Percentiles rank a stretch among this genome's conserved stretches.
phyloP scores from a whole-genome alignment of 2,113 vertebrate species.

The Cyanocitta stelleri region DNA sequence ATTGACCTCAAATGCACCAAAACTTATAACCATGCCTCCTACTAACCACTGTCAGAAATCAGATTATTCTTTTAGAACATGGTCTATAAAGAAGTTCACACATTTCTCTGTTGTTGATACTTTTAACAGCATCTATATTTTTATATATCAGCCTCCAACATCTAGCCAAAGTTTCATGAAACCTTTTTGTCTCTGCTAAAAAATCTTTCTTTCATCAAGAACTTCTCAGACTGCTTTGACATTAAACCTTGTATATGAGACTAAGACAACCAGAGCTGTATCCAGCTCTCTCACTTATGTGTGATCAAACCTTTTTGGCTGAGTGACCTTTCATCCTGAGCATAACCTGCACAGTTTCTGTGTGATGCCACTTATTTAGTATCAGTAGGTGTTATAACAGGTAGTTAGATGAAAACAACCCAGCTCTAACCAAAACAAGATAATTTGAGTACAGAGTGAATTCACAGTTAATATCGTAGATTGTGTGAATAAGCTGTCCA shows the following conservation, averaged over 20 bases:
- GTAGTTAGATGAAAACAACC: not conserved
- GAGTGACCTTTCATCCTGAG: not conserved
- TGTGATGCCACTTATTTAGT: not conserved
- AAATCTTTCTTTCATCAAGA: not conserved
- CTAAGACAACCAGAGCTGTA: not conserved
- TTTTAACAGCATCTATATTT: not conserved
- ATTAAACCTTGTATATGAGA: not conserved
- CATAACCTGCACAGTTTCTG: not conserved
- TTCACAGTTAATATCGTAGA: not conserved
- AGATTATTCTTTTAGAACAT: not conserved
- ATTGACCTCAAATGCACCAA: not conserved
- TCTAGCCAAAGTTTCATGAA: not conserved
- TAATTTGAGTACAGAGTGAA: not conserved
- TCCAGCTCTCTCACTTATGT: rapidly evolving
- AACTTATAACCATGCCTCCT: not conserved
- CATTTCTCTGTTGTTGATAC: not conserved
- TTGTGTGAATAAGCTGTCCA: not conserved
- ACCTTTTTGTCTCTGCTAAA: not conserved
- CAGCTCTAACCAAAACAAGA: not conserved
- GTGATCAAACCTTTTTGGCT: not conserved
- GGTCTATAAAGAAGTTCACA: not conserved
- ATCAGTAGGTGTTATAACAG: not conserved
- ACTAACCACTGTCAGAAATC: not conserved
- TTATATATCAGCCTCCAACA: not conserved
- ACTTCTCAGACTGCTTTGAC: not conserved